These are phyloP conservation scores for Mnemiopsis leidyi DNA, from an alignment of 37 sponge, comb jelly and placozoan genomes.

Conservation along the genomic window DNA sequence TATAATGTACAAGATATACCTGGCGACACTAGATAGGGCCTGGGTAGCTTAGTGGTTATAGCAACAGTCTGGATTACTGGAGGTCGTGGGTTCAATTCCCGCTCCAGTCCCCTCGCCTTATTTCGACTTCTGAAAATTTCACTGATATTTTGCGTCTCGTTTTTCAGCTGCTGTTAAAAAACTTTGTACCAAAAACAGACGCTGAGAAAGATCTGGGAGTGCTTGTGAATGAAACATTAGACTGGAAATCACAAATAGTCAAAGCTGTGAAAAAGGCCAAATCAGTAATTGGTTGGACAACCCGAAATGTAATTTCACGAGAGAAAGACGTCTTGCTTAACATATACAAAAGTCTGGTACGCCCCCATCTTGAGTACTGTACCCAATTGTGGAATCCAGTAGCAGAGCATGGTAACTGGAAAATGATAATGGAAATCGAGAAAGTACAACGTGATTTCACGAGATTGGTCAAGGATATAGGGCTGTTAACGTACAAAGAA, in stretches of 20 bases:
- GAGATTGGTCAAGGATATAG: no score
- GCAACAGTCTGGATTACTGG: no score
- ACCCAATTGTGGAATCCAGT: constrained; percentile 17
- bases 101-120: no score
- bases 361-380: constrained; percentile 50
- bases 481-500: no score
- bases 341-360: constrained; percentile 23
- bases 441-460: constrained; percentile 39
- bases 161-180: no score
- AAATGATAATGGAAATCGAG: constrained; percentile 64
- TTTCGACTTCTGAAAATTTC: no score
- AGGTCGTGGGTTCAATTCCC: no score
- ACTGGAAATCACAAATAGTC: constrained; percentile 1
- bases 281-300: constrained; percentile 23
- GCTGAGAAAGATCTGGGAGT: constrained; percentile 53
- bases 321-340: constrained; percentile 41
- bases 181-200: no score
- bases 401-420: constrained; percentile 64
- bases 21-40: no score
- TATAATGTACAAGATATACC: no score
- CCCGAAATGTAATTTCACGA: not conserved
- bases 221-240: not conserved
- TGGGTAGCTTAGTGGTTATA: no score
- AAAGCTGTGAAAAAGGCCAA: constrained; percentile 37
- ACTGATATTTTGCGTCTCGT: no score